Percentiles rank a stretch among this genome's conserved stretches.
phyloP scores from a whole-genome alignment of 30 jellyfish, hydroid and myxozoan genomes.

The Turritopsis dohrnii region DNA sequence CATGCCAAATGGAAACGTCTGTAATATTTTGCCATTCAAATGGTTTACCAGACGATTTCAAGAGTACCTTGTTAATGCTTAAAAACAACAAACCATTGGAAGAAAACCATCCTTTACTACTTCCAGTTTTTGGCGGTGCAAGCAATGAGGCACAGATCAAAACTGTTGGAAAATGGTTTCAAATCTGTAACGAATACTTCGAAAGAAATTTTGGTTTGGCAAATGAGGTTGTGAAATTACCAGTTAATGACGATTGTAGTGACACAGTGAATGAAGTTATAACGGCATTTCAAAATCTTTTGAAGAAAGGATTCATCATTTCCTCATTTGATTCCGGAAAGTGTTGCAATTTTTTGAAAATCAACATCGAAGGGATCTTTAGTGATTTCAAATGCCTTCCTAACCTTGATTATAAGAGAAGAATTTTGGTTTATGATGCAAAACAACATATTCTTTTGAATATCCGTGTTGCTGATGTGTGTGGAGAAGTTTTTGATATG shows the following conservation, averaged over 20 bases:
- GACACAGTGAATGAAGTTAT: not conserved
- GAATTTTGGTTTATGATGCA: not conserved
- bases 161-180: not conserved
- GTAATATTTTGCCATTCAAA: not conserved
- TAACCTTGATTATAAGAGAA: not conserved
- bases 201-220: not conserved
- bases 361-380: not conserved
- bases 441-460: not conserved
- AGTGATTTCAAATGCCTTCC: not conserved
- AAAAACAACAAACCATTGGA: not conserved
- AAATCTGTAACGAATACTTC: not conserved
- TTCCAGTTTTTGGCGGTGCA: not conserved
- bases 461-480: not conserved
- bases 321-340: not conserved
- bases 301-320: not conserved
- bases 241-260: not conserved
- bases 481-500: not conserved
- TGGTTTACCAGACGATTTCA: not conserved
- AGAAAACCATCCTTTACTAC: not conserved
- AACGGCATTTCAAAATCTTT: not conserved
- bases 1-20: not conserved
- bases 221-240: not conserved
- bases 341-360: not conserved
- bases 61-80: not conserved
- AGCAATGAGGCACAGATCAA: not conserved